A percentile compares a stretch with the other conserved stretches of the same genome.
phyloP scores from a whole-genome alignment of 2,888 invertebrate species.

The Mimumesa dahlbomi region DNA sequence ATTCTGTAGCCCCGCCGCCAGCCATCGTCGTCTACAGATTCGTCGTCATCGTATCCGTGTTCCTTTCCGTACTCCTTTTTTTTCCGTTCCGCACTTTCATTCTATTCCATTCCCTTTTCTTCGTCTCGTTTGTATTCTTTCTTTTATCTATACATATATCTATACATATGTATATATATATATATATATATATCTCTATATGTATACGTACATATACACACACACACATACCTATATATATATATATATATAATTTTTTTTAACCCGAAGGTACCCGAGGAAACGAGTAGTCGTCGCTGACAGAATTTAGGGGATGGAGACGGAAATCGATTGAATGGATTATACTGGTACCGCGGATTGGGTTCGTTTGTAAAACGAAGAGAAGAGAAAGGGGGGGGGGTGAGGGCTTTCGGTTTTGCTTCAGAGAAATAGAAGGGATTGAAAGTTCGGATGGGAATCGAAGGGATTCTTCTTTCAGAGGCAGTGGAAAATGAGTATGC shows the following conservation, averaged over 20 bases:
- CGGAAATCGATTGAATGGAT: conserved; percentile 5
- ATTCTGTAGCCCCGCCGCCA: not conserved
- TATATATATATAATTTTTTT: no score
- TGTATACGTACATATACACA: no score
- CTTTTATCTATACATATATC: no score
- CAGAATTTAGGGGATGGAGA: not conserved
- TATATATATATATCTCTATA: no score
- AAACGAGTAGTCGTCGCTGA: not conserved
- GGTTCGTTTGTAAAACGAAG: no score
- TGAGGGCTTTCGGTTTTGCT: not conserved
- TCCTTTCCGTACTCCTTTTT: not conserved
- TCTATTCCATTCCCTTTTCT: not conserved
- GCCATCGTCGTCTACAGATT: not conserved
- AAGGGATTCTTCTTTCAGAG: not conserved
- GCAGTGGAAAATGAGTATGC: not conserved
- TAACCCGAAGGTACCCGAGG: no score
- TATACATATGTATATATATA: no score
- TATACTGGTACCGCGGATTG: not conserved
- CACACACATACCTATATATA: no score
- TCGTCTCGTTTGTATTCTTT: not conserved
- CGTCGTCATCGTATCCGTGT: not conserved
- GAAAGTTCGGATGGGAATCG: not conserved
- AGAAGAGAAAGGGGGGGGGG: no score
- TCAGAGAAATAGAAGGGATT: not conserved
- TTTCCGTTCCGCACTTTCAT: not conserved